Base-by-base conservation (phyloP, 2,888 invertebrate species). In the Acanthosepion esculentum region DNA sequence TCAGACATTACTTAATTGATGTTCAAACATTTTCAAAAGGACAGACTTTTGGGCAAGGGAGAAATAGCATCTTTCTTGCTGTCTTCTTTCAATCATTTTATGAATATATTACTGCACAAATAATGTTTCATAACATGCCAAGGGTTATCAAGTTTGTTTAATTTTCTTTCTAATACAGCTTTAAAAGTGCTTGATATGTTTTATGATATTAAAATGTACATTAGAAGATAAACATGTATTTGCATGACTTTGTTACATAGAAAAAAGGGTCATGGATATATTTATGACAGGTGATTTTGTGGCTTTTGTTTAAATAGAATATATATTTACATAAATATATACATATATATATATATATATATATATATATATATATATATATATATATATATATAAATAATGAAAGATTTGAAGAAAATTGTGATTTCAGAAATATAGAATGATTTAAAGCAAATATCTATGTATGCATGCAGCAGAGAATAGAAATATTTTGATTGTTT, bases 121-220 rank as follows among this genome's bases (percentile, higher is more conserved):
- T 78, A 78, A 78, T 78, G 78, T 78, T 78, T 78, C 78, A n/a
- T n/a, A 78, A 78, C 12, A 33, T 78, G 78, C 18, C 78, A n/a
- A 15, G 33, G 78, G 78, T 78, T n/a, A 78, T 33, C n/a, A 12
- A 78, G 78, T 78, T 78, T 78, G 78, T 15, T 78, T 78, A 78
- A 33, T 78, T 78, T 78, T 78, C 78, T 78, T 33, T 78, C 78
- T 78, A 5, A 33, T 78, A 15, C 33, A 10, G n/a, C 33, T 78
- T 78, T 78, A 33, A 33, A n/a, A 78, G 23, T 3, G 4, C n/a
- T 78, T 78, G n/a, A 33, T n/a, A 33, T 78, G 10, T 78, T 78
- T 78, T 78, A 78, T 78, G n/a, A 78, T 78, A 78, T 78, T n/a
- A 78, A 78, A 78, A 78, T 78, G n/a, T 78, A 78, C n/a, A 78